phyloP scores from a whole-genome alignment of 2,888 invertebrate genomes.

The Cinara cedri region DNA sequence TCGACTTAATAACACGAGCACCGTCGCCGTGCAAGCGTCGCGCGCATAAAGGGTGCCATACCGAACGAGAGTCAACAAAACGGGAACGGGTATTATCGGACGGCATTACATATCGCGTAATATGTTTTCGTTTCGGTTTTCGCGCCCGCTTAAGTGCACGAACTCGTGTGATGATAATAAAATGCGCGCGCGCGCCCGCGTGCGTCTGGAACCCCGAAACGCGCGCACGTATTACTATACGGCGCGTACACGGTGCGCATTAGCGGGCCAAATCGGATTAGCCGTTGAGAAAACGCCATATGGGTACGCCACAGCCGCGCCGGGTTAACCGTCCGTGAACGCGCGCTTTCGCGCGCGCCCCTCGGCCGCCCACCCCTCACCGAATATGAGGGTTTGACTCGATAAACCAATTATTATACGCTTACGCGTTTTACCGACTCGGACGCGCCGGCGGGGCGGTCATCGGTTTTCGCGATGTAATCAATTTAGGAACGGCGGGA shows the following conservation, averaged over 20 bases:
- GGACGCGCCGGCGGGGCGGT: conserved; percentile 1
- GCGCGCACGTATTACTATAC: neutral
- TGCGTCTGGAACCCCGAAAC: conserved; percentile 18
- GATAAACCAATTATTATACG: conserved; percentile 55
- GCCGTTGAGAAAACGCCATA: conserved; percentile 55
- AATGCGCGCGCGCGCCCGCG: neutral
- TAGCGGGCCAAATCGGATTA: conserved; percentile 55
- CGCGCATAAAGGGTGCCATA: too few species aligned
- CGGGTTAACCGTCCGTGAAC: conserved; percentile 53
- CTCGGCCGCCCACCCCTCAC: neutral
- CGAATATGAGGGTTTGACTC: conserved; percentile 42
- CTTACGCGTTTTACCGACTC: conserved; percentile 10
- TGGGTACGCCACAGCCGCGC: conserved; percentile 38
- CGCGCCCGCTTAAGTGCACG: neutral
- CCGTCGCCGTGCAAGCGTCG: too few species aligned
- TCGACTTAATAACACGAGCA: too few species aligned
- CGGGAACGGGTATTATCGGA: neutral
- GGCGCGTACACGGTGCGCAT: conserved; percentile 31
- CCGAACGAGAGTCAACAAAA: too few species aligned
- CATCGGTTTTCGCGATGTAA: conserved; percentile 47
- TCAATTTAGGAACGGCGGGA: conserved; percentile 50
- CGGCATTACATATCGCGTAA: neutral
- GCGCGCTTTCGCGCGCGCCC: conserved; percentile 24
- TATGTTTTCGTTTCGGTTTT: conserved; percentile 46
- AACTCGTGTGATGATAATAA: neutral